Evolutionary conservation across 2,113 vertebrate genomes (phyloP), one percentile per base, ranked within the genome.

Genomic region (Chionis minor): DNA sequence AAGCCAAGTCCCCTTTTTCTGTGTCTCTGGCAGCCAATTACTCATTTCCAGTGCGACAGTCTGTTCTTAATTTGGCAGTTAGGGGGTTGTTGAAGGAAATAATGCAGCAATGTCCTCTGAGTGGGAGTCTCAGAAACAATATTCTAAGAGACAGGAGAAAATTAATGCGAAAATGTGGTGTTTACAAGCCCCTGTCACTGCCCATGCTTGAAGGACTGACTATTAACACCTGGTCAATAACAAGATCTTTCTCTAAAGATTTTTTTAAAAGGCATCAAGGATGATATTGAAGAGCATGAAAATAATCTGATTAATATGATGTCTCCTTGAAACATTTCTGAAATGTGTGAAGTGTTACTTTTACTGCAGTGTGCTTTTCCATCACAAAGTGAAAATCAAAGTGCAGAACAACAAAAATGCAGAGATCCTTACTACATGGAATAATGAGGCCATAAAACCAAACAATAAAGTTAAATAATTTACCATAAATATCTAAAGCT

Each of bases 381-480:
- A 2, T 49, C 77, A 72, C 94, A 92, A 93, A 98, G 96, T 90
- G 93, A 97, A 98, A 98, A 97, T 94, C 94, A 58, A 98, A 98
- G 95, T 92, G 97, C 98, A 92, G 94, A 97, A 97, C 97, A 96
- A 90, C 96, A 93, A 32, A 97, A 97, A 97, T 19, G 93, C 94
- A 95, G 97, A 96, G 96, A 94, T 96, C 97, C 97, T 85, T 85
- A 70, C 92, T 80, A 88, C 94, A 71, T 18, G 71, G 97, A 98
- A 97, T 98, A 97, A 98, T 88, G 97, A 97, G 95, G 97, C 97
- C 96, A 96, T 98, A 98, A 98, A 98, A 97, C 87, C 95, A 88
- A 97, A 98, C 97, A 96, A 97, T 97, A 98, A 98, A 98, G 97
- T 98, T 98, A 98, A 98, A 98, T 98, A 98, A 98, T 98, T 98